Evolutionary conservation across 2,888 invertebrate genomes (phyloP).

Genomic region (Celastrina argiolus): DNA sequence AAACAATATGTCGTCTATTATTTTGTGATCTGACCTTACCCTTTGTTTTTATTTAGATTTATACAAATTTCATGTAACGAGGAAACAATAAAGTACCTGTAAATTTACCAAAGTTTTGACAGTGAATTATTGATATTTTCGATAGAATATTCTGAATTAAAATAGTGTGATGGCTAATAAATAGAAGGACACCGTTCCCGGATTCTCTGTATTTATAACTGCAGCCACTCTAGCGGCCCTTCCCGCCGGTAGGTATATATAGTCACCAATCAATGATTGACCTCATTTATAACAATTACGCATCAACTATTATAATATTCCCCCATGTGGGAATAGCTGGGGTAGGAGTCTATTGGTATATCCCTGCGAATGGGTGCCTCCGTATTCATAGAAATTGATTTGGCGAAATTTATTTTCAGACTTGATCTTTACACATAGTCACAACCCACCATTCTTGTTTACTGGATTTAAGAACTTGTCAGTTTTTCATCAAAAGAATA

Average conservation of each 20-base stretch:
- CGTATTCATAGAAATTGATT: too few species aligned
- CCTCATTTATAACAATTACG: neutral
- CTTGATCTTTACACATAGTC: too few species aligned
- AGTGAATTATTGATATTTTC: neutral
- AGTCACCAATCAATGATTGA: conserved; percentile 7
- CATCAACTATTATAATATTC: neutral
- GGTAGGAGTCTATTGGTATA: neutral
- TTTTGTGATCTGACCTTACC: neutral
- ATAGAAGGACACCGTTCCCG: conserved; percentile 3
- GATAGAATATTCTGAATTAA: neutral
- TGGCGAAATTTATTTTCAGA: too few species aligned
- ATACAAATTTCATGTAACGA: neutral
- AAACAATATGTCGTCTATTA: neutral
- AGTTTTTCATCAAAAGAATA: too few species aligned
- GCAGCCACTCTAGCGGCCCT: neutral
- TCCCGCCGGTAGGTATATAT: neutral
- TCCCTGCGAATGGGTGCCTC: neutral
- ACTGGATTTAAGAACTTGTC: too few species aligned
- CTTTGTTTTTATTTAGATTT: conserved; percentile 7
- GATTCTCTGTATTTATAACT: conserved; percentile 17
- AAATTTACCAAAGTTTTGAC: neutral
- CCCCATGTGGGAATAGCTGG: neutral
- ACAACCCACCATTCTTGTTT: too few species aligned
- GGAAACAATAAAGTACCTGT: neutral
- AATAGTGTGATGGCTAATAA: conserved; percentile 11